These are phyloP conservation scores for Brachirus orientalis DNA, from an alignment of 2,113 vertebrate genomes.

Conservation along the genomic window DNA sequence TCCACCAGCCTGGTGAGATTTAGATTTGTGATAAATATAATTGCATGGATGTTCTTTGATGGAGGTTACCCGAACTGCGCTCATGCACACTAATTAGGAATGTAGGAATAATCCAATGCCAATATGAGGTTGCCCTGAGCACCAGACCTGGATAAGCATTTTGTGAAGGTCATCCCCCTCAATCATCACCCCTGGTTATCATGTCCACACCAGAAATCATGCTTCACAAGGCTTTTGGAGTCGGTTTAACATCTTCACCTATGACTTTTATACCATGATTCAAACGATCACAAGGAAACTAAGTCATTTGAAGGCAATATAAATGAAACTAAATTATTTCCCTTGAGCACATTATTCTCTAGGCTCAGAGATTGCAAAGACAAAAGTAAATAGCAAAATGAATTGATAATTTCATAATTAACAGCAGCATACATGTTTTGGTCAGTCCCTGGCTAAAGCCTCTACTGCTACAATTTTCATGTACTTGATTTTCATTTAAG, in stretches of 20 bases:
- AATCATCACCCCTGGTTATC: constrained; percentile 66
- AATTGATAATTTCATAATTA: background rate
- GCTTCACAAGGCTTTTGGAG: constrained; percentile 44
- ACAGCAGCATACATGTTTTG: background rate
- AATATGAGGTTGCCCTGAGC: constrained; percentile 65
- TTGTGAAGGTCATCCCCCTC: constrained; percentile 69
- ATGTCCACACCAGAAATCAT: constrained; percentile 59
- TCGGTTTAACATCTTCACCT: constrained; percentile 48
- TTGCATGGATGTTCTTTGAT: constrained; percentile 35
- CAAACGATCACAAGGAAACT: constrained; percentile 24
- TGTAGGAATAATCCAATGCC: constrained; percentile 61
- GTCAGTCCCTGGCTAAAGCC: no score
- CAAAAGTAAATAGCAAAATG: background rate
- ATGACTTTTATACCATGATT: constrained; percentile 32
- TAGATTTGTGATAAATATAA: constrained; percentile 58
- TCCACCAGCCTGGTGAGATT: constrained; percentile 39
- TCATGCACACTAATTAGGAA: constrained; percentile 57
- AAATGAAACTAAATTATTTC: background rate
- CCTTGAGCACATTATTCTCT: background rate
- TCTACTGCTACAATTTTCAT: no score
- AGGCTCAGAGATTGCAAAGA: background rate
- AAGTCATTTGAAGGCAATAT: constrained; percentile 3
- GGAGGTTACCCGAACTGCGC: constrained; percentile 38
- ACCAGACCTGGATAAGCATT: constrained; percentile 51
- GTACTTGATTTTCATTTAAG: no score